Percentiles rank a stretch among this genome's conserved stretches.
phyloP scores from a whole-genome alignment of 2,888 invertebrate species.

The Embidobia sp. region DNA sequence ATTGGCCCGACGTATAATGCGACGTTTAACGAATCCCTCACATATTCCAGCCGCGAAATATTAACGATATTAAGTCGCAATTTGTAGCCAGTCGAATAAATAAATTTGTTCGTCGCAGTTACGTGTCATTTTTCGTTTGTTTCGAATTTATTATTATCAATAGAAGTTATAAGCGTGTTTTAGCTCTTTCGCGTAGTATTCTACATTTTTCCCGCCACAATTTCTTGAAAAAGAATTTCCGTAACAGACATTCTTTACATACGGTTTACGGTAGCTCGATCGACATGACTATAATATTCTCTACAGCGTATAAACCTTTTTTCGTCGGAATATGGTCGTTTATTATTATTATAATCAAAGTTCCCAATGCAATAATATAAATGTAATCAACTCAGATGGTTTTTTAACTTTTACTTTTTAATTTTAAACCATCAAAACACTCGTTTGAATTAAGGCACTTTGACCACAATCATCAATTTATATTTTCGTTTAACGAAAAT shows the following conservation, averaged over 20 bases:
- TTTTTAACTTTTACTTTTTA: too few species aligned
- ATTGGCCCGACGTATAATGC: slow-evolving; percentile 24
- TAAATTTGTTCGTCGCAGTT: neutral
- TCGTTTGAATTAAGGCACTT: too few species aligned
- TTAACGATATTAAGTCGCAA: slow-evolving; percentile 11
- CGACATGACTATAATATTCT: slow-evolving; percentile 27
- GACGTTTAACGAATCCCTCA: slow-evolving; percentile 5
- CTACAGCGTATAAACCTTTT: slow-evolving; percentile 27
- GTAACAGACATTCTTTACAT: slow-evolving; percentile 24
- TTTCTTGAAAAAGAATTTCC: slow-evolving; percentile 21
- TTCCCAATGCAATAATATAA: slow-evolving; percentile 10
- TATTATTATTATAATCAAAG: slow-evolving; percentile 29
- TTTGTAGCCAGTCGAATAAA: slow-evolving; percentile 4
- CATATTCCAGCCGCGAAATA: slow-evolving; percentile 9
- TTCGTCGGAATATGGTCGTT: slow-evolving; percentile 30
- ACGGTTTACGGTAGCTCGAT: slow-evolving; percentile 28
- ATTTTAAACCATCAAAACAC: too few species aligned
- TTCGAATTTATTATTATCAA: too few species aligned
- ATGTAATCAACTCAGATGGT: too few species aligned
- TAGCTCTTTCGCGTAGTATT: neutral
- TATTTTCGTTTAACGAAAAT: too few species aligned
- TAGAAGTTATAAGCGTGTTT: neutral
- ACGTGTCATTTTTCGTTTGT: too few species aligned
- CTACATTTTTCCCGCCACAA: neutral
- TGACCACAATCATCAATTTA: too few species aligned